phyloP scores from a whole-genome alignment of 2,797 vertebrate species.

The Eurystomus glaucurus region DNA sequence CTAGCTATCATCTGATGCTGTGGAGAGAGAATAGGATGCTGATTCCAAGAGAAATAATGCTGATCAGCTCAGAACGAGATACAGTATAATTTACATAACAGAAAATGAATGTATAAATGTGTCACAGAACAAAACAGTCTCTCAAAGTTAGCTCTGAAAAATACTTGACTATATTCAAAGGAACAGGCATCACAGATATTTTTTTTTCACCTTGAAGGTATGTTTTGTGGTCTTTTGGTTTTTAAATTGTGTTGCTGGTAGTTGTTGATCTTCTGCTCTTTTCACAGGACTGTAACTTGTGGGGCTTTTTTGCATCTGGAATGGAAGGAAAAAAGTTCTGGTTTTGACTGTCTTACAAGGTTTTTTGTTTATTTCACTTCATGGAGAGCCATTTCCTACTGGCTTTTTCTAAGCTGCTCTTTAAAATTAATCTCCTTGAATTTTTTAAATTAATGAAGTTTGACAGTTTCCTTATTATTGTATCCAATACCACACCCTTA shows the following conservation, averaged over 20 bases:
- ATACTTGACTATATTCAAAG: neutral
- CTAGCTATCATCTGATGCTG: neutral
- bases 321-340: neutral
- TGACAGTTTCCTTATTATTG: neutral
- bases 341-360: neutral
- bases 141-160: neutral
- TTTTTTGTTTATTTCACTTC: neutral
- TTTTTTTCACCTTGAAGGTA: neutral
- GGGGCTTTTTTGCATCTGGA: slow-evolving; percentile 56
- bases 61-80: neutral
- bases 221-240: neutral
- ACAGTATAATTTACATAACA: neutral
- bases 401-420: neutral
- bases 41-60: neutral
- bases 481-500: neutral
- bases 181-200: neutral
- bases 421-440: neutral
- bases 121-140: neutral
- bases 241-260: neutral
- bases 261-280: neutral
- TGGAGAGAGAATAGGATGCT: neutral
- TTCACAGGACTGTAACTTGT: slow-evolving; percentile 79
- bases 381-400: neutral
- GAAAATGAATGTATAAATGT: neutral
- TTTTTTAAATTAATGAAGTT: neutral